Evolutionary conservation across 2,113 vertebrate species (phyloP).

Genomic region (Eurypyga helias): DNA sequence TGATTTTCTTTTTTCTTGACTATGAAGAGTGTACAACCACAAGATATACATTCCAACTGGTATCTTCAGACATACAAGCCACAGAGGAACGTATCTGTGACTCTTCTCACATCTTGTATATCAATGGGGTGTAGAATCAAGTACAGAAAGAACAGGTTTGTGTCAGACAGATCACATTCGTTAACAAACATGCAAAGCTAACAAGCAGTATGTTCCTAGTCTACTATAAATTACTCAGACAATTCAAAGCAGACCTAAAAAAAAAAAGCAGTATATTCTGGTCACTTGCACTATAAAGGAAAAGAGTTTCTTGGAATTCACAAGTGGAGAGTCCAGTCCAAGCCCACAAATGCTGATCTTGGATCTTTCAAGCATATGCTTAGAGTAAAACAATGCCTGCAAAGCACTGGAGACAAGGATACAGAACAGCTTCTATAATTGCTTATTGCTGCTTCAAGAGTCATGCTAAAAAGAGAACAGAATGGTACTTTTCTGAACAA

Average conservation of each 20-base stretch:
- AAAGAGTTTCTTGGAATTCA: constrained; percentile 21
- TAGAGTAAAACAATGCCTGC: neutral
- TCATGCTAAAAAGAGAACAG: neutral
- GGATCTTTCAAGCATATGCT: constrained; percentile 5
- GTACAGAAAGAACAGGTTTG: neutral
- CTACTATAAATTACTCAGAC: constrained; percentile 28
- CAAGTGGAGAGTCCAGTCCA: neutral
- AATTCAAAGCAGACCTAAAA: constrained; percentile 40
- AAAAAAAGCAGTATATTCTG: neutral
- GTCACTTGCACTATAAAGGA: constrained; percentile 25
- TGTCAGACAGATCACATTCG: neutral
- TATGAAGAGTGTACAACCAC: neutral
- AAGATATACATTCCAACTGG: neutral
- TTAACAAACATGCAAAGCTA: neutral
- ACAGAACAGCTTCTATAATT: neutral
- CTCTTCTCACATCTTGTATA: neutral
- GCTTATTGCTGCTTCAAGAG: neutral
- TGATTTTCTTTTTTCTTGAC: neutral
- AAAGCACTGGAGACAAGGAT: neutral
- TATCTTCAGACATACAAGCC: neutral
- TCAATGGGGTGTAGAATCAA: neutral
- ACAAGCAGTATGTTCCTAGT: neutral
- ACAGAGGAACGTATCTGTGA: neutral
- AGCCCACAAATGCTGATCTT: constrained; percentile 2
- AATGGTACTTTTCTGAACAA: neutral